Evolutionary conservation across 2,888 invertebrate species (phyloP), one percentile per base, ranked within the genome.

Genomic region (Aphidius colemani): DNA sequence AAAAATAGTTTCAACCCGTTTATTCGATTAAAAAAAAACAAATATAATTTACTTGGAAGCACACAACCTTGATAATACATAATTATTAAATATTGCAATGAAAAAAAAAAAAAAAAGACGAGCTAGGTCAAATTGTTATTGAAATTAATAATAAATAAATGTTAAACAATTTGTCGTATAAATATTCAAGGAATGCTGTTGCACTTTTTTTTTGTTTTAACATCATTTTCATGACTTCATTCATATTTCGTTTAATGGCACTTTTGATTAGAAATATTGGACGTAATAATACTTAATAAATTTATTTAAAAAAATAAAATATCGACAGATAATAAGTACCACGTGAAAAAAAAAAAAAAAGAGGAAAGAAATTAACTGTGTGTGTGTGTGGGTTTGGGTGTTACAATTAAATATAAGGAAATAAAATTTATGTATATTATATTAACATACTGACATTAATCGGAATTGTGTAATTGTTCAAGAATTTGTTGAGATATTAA

Each of bases 401-500:
- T 18, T 18, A 18, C 13, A 18, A 7, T 11, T 48, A 11, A 3
- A 45, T 40, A 45, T 11, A 53, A 9, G 48, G 18, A 39, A 30
- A 55, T 41, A 60, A 45, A 13, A 18, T 18, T 18, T 18, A 13
- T 13, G 57, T 53, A 67, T 56, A 49, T 51, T 30, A 30, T 59
- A 65, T 60, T 45, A 49, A 55, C 57, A 59, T 53, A 67, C 63
- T 59, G 64, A 61, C 65, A 67, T 75, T 75, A 79, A 56, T 81
- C 75, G 30, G 75, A 66, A 59, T 79, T 78, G 74, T 85, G 84
- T 60, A 86, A 75, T 75, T 86, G 87, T 74, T 89, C 87, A 75
- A 92, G 84, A 74, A 97, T 96, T 82, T 95, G 95, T 81, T 93
- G 91, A 62, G 96, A 95, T 64, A 97, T 93, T 60, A 93, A 86